Evolutionary conservation across 2,888 invertebrate genomes (phyloP).

Genomic region (Drosophila rellima): DNA sequence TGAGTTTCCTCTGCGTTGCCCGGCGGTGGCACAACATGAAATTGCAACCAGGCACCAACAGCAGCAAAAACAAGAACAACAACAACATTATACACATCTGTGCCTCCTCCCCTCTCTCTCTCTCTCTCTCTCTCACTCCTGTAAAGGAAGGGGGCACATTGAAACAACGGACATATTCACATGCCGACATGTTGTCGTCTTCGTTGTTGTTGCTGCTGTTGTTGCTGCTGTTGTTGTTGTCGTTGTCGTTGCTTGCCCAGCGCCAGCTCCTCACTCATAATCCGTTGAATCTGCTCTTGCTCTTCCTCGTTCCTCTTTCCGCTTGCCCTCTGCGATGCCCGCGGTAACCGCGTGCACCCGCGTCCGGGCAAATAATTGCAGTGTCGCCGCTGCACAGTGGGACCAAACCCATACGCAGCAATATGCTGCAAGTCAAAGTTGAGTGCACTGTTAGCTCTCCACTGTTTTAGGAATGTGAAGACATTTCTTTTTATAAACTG

Average conservation of each 20-base stretch:
- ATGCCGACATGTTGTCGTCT: constrained; percentile 51
- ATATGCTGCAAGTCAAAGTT: neutral
- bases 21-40: constrained; percentile 68
- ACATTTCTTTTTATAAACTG: neutral
- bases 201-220: constrained; percentile 15
- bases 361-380: constrained; percentile 66
- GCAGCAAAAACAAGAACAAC: constrained; percentile 43
- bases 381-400: constrained; percentile 62
- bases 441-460: neutral
- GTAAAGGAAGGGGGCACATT: neutral
- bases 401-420: neutral
- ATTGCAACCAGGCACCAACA: constrained; percentile 54
- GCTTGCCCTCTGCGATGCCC: constrained; percentile 10
- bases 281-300: constrained; percentile 58
- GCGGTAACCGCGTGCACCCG: constrained; percentile 46
- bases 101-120: neutral
- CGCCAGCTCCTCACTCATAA: constrained; percentile 69
- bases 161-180: constrained; percentile 48
- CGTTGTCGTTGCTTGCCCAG: constrained; percentile 50
- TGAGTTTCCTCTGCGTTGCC: constrained; percentile 31
- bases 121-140: neutral
- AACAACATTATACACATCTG: constrained; percentile 45
- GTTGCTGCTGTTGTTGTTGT: constrained; percentile 25
- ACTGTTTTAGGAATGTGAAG: no score
- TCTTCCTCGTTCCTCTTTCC: neutral